A percentile compares a stretch with the other conserved stretches of the same genome.
phyloP scores from a whole-genome alignment of 2,797 vertebrate genomes.

The Syndactyla subalaris region DNA sequence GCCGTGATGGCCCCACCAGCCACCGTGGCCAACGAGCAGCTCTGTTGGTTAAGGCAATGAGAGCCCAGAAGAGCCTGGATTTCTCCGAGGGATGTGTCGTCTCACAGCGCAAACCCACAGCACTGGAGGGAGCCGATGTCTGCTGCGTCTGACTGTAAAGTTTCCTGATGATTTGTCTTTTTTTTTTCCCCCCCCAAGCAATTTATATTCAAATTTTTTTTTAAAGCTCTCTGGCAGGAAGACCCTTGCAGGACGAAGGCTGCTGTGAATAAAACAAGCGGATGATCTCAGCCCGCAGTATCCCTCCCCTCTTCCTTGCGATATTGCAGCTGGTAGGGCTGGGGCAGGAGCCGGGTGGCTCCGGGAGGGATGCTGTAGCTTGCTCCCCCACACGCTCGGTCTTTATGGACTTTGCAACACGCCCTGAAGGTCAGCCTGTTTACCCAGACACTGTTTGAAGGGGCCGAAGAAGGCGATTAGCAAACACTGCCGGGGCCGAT shows the following conservation, averaged over 20 bases:
- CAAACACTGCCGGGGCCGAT: neutral
- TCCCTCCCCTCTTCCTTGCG: neutral
- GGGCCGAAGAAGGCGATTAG: neutral
- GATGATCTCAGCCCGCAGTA: neutral
- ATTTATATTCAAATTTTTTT: neutral
- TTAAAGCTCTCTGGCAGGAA: neutral
- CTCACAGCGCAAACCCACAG: neutral
- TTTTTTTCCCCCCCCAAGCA: rapidly evolving
- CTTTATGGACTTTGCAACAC: conserved; percentile 50
- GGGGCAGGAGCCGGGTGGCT: neutral
- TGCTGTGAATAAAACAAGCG: conserved; percentile 3
- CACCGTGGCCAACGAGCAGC: neutral
- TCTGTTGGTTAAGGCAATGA: neutral
- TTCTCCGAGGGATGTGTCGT: neutral
- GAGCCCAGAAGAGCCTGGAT: neutral
- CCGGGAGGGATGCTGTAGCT: neutral
- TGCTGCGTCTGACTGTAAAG: neutral
- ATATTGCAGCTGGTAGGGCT: neutral
- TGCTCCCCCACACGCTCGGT: neutral
- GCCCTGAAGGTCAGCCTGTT: conserved; percentile 59
- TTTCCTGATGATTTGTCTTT: neutral
- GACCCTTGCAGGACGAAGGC: neutral
- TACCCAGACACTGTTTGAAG: conserved; percentile 46
- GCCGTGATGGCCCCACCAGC: neutral
- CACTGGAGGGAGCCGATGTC: neutral